phyloP scores from a whole-genome alignment of 2,113 vertebrate species.

The Heterocephalus glaber region DNA sequence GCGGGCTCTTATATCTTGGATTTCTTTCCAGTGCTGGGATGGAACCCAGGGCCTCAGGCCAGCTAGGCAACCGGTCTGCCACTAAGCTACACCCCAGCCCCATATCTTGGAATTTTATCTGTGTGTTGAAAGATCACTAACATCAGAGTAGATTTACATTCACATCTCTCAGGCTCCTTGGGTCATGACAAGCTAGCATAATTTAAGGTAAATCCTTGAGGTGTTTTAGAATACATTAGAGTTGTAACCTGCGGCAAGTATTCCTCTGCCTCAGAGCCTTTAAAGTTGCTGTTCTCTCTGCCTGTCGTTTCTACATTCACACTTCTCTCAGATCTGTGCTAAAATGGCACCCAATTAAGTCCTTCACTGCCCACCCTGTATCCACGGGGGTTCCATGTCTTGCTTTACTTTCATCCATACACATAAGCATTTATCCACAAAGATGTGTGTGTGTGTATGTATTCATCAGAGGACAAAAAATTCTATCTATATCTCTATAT shows the following conservation, averaged over 20 bases:
- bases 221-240: neutral
- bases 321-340: neutral
- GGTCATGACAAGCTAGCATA: neutral
- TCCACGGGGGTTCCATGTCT: neutral
- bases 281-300: neutral
- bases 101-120: neutral
- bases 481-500: too few species aligned
- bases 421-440: neutral
- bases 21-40: too few species aligned
- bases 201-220: conserved; percentile 5
- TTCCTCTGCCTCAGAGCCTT: neutral
- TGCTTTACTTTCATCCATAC: conserved; percentile 8
- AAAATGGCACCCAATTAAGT: neutral
- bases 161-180: neutral
- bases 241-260: neutral
- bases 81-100: too few species aligned
- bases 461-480: neutral
- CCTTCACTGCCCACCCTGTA: neutral
- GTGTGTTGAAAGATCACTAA: neutral
- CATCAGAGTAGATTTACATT: neutral
- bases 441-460: neutral
- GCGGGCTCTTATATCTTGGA: neutral
- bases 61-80: too few species aligned
- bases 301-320: neutral
- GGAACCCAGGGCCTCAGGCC: too few species aligned